phyloP scores from a whole-genome alignment of 2,113 vertebrate species.

The Castor canadensis region DNA sequence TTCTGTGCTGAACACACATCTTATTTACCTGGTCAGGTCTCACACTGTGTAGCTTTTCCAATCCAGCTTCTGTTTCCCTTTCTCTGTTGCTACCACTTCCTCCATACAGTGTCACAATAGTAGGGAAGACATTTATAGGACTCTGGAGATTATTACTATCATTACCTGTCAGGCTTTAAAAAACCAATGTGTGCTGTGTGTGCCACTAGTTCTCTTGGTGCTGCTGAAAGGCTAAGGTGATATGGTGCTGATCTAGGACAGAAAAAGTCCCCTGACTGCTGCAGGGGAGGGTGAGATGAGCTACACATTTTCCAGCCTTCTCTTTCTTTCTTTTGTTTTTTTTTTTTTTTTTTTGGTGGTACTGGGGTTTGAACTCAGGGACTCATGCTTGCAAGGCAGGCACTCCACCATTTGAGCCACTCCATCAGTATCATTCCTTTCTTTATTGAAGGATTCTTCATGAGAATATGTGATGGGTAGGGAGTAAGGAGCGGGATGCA shows the following conservation, averaged over 20 bases:
- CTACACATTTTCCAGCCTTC: neutral
- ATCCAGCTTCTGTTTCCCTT: neutral
- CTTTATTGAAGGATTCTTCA: too few species aligned
- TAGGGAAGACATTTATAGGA: neutral
- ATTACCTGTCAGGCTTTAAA: neutral
- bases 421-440: too few species aligned
- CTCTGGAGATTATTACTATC: neutral
- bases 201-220: neutral
- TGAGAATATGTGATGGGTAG: too few species aligned
- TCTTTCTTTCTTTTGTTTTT: too few species aligned
- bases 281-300: neutral
- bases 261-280: neutral
- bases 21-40: too few species aligned
- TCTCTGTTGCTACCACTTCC: neutral
- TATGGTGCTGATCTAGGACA: neutral
- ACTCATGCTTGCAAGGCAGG: too few species aligned
- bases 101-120: neutral
- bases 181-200: neutral
- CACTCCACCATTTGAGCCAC: too few species aligned
- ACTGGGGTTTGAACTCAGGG: too few species aligned
- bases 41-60: neutral
- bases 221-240: neutral
- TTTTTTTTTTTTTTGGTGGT: too few species aligned
- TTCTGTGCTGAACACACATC: neutral
- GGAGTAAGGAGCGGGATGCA: too few species aligned